phyloP scores from a whole-genome alignment of 2,797 vertebrate genomes.

The Sardinella longiceps region DNA sequence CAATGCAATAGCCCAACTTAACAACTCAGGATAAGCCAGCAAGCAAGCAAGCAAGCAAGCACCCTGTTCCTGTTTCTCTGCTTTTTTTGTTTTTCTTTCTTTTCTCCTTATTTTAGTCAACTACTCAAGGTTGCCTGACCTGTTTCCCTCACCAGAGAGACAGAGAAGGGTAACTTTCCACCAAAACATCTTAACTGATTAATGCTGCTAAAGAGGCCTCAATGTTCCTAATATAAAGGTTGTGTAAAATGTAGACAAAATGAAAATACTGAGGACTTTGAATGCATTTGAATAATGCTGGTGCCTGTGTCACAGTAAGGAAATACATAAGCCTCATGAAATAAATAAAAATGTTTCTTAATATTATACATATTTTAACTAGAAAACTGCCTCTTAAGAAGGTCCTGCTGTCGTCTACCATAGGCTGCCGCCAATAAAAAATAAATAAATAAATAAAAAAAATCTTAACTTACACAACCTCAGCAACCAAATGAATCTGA shows the following conservation, averaged over 20 bases:
- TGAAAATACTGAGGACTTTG: not conserved
- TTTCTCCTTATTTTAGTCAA: not conserved
- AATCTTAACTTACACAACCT: constrained; percentile 2
- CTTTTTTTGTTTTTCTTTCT: not conserved
- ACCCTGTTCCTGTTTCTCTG: not conserved
- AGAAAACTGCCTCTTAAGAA: not conserved
- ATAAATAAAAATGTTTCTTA: not conserved
- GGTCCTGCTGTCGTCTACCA: not conserved
- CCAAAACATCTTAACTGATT: not conserved
- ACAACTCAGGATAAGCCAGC: not conserved
- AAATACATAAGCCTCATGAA: not conserved
- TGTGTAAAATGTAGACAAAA: not conserved
- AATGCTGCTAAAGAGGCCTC: not conserved
- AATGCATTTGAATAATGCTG: not conserved
- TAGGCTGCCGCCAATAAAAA: not conserved
- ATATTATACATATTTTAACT: not conserved
- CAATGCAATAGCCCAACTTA: not conserved
- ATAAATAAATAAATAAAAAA: too few relatives aligned
- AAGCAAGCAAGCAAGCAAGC: not conserved
- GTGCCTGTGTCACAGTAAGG: not conserved
- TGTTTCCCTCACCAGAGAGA: not conserved
- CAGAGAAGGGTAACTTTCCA: not conserved
- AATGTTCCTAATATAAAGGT: not conserved
- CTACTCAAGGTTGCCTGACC: not conserved
- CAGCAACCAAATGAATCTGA: not conserved